Evolutionary conservation across 2,888 invertebrate species (phyloP).

Genomic region (Ophion costatus): DNA sequence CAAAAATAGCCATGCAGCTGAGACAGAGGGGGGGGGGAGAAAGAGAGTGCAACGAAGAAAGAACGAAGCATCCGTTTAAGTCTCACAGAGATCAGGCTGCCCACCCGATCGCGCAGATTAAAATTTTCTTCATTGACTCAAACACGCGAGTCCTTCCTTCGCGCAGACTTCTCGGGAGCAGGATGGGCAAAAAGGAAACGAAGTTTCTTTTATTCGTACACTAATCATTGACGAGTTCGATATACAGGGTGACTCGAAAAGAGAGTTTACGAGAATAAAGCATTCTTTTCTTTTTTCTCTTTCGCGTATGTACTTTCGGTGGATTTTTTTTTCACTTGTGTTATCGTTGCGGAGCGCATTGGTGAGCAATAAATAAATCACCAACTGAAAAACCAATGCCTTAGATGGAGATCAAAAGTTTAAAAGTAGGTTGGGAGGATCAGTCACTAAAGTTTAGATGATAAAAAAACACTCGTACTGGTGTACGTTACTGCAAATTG

Average conservation of each 20-base stretch:
- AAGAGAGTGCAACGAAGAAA: neutral
- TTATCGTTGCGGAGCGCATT: neutral
- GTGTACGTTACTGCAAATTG: too few species aligned
- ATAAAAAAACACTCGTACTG: too few species aligned
- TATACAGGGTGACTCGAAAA: too few species aligned
- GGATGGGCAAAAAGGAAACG: neutral
- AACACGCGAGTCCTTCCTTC: conserved; percentile 13
- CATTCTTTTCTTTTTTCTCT: neutral
- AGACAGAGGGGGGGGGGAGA: conserved; percentile 27
- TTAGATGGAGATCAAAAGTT: too few species aligned
- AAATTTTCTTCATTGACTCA: conserved; percentile 27
- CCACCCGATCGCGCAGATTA: conserved; percentile 16
- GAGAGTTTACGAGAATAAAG: neutral
- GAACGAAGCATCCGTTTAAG: conserved; percentile 33
- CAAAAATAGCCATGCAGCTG: conserved; percentile 67
- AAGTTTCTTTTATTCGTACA: neutral
- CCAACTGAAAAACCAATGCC: too few species aligned
- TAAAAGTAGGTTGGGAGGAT: too few species aligned
- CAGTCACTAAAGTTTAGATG: too few species aligned
- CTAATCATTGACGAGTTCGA: neutral
- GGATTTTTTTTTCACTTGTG: neutral
- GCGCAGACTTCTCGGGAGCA: neutral
- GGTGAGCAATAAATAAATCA: neutral
- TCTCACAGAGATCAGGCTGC: conserved; percentile 19
- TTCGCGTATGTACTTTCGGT: neutral